These are phyloP conservation scores for Drosophila gaucha DNA, from an alignment of 2,888 invertebrate genomes.

Conservation along the genomic window DNA sequence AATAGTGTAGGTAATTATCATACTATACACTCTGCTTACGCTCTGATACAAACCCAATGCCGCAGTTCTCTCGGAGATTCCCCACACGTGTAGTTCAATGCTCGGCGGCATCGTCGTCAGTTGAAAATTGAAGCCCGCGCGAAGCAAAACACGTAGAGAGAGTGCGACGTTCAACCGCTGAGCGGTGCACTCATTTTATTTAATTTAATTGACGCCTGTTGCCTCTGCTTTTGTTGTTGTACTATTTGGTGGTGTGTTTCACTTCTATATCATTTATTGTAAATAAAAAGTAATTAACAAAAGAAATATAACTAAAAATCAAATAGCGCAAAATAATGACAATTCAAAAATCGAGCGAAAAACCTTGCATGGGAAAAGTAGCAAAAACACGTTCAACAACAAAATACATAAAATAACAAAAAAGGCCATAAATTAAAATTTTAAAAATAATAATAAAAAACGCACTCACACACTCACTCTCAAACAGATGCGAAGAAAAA, in stretches of 20 bases:
- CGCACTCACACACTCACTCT: background rate
- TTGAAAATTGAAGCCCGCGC: conserved; percentile 38
- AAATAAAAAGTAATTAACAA: conserved; percentile 62
- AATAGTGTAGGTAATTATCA: background rate
- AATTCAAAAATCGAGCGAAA: conserved; percentile 19
- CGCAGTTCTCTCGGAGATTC: conserved; percentile 15
- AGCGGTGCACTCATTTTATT: conserved; percentile 44
- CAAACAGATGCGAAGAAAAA: background rate
- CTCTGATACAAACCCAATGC: background rate
- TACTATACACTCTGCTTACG: background rate
- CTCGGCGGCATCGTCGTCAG: conserved; percentile 37
- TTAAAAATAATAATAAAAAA: conserved; percentile 14
- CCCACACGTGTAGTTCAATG: conserved; percentile 38
- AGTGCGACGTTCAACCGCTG: conserved; percentile 23
- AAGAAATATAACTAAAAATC: conserved; percentile 29
- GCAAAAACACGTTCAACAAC: conserved; percentile 54
- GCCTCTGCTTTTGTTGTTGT: conserved; percentile 25
- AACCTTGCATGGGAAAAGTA: conserved; percentile 12
- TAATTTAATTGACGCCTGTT: conserved; percentile 60
- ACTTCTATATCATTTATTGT: conserved; percentile 34
- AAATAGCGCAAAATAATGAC: conserved; percentile 20
- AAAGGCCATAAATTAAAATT: too few relatives aligned
- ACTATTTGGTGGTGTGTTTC: conserved; percentile 39
- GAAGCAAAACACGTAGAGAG: conserved; percentile 22
- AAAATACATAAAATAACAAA: conserved; percentile 49